Evolutionary conservation across 2,888 invertebrate genomes (phyloP).

Genomic region (Aporophyla lueneburgensis): DNA sequence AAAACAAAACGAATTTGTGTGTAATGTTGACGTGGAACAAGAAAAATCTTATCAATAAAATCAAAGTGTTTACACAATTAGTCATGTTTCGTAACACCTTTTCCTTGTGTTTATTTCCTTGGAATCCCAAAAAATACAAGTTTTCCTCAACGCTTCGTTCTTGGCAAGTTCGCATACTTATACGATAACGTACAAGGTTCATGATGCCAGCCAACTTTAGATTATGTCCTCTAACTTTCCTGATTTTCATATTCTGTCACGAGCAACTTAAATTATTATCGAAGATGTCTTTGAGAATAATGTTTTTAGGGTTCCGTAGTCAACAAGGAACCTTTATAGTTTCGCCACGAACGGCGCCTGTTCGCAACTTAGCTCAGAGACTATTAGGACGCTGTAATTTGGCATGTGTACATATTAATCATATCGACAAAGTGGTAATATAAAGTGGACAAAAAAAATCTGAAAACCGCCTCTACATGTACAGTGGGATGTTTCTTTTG

Average conservation of each 20-base stretch:
- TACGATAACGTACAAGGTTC: slow-evolving; percentile 11
- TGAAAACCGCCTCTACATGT: no score
- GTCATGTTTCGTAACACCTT: not conserved
- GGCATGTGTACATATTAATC: no score
- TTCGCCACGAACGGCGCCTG: no score
- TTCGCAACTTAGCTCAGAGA: no score
- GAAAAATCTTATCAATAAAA: slow-evolving; percentile 12
- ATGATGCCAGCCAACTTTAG: slow-evolving; percentile 30
- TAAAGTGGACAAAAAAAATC: no score
- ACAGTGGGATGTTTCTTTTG: no score
- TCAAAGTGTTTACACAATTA: slow-evolving; percentile 30
- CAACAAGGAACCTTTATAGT: no score
- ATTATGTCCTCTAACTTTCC: slow-evolving; percentile 33
- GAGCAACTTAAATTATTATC: slow-evolving; percentile 13
- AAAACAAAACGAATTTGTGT: slow-evolving; percentile 38
- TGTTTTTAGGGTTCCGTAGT: not conserved
- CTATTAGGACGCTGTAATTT: no score
- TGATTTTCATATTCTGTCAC: not conserved
- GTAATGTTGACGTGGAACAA: not conserved
- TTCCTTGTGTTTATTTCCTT: slow-evolving; percentile 2
- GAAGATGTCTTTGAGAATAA: not conserved
- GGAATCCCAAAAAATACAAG: not conserved
- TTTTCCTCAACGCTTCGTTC: slow-evolving; percentile 5
- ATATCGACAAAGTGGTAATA: no score
- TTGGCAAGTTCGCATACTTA: not conserved